Conservation (phyloP, 2,113 vertebrate species). For the Corvus moneduloides region DNA sequence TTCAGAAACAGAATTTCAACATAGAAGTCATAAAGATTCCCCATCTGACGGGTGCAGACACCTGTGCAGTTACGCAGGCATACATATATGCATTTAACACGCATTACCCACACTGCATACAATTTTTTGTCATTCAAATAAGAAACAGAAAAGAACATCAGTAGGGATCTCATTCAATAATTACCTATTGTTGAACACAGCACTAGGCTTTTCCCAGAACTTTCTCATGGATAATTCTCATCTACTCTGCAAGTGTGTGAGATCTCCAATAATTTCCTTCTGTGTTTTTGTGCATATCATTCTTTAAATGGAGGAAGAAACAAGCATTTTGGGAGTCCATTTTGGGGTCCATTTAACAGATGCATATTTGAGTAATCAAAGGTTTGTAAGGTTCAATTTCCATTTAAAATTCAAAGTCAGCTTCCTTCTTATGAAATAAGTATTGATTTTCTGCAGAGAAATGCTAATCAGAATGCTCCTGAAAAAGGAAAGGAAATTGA, state of each 20-base stretch:
- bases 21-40: not conserved
- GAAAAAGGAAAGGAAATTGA: constrained; percentile 19
- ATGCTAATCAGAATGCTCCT: constrained; percentile 23
- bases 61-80: not conserved
- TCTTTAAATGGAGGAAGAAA: not conserved
- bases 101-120: accelerated
- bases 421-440: constrained; percentile 27
- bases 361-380: constrained; percentile 10
- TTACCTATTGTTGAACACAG: not conserved
- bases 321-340: not conserved
- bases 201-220: not conserved
- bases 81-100: not conserved
- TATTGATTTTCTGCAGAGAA: constrained; percentile 47
- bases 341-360: not conserved
- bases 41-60: not conserved
- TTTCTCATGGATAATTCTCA: not conserved
- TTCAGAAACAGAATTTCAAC: constrained; percentile 2
- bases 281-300: not conserved
- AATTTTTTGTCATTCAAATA: not conserved
- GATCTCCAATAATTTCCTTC: not conserved
- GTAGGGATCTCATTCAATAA: not conserved
- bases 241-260: not conserved
- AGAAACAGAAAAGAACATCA: not conserved
- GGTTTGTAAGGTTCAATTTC: constrained; percentile 9
- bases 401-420: constrained; percentile 39